A percentile compares a stretch with the other conserved stretches of the same genome.
phyloP scores from a whole-genome alignment of 2,113 vertebrate genomes.

The Notothenia coriiceps region DNA sequence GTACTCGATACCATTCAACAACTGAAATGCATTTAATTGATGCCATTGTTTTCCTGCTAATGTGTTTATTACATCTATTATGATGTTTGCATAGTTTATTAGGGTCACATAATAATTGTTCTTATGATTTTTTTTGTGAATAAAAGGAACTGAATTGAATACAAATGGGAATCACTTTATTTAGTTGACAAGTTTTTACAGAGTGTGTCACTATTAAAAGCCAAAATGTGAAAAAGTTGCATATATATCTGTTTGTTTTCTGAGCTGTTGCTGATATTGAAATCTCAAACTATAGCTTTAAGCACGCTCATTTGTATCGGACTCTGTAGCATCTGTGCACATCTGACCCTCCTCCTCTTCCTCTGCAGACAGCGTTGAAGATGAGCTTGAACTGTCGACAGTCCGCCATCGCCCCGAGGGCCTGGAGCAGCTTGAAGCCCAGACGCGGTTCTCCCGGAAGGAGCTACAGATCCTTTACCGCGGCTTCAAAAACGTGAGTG shows the following conservation, averaged over 20 bases:
- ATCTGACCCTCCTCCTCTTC: conserved; percentile 60
- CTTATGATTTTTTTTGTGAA: no score
- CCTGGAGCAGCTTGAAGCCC: conserved; percentile 94
- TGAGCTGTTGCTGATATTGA: not conserved
- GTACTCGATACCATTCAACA: not conserved
- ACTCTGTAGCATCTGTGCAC: conserved; percentile 4
- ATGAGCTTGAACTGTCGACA: conserved; percentile 96
- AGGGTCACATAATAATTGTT: no score
- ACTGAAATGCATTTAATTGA: no score
- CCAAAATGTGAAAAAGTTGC: conserved; percentile 1
- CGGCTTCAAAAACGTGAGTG: conserved; percentile 98
- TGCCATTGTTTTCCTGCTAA: no score
- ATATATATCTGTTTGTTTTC: not conserved
- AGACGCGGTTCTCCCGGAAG: conserved; percentile 97
- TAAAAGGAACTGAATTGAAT: no score
- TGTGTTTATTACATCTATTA: no score
- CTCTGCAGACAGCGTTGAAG: conserved; percentile 95
- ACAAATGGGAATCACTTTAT: no score
- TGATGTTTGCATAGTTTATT: no score
- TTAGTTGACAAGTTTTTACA: no score
- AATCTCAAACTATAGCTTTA: not conserved
- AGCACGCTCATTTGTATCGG: conserved; percentile 5
- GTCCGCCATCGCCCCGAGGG: conserved; percentile 97
- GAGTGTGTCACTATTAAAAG: not conserved
- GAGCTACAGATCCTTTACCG: conserved; percentile 98